These are phyloP conservation scores for Mystacornis crossleyi DNA, from an alignment of 2,113 vertebrate species.

Conservation along the genomic window DNA sequence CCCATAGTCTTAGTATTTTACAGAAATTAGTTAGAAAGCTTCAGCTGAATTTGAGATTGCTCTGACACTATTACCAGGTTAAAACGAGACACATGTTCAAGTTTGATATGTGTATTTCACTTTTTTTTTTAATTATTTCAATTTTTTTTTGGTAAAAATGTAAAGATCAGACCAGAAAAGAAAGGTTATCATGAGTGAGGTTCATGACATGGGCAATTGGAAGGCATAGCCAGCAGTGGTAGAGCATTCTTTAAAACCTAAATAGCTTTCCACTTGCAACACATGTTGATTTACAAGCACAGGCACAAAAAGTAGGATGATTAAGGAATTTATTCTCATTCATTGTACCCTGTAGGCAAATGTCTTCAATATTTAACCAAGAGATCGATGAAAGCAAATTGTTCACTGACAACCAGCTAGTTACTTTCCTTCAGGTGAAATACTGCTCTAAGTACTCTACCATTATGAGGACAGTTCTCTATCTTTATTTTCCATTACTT, in stretches of 20 bases:
- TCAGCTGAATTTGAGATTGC: background rate
- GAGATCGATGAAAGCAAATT: constrained; percentile 31
- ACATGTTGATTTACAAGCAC: constrained; percentile 22
- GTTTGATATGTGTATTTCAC: background rate
- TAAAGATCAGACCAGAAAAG: background rate
- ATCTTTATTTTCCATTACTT: background rate
- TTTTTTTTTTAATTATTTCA: background rate
- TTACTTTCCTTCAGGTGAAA: constrained; percentile 6
- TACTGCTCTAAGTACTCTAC: background rate
- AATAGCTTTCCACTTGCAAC: background rate
- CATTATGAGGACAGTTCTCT: background rate
- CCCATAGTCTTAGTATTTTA: background rate
- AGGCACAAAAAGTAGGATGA: constrained; percentile 17
- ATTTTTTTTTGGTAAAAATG: background rate
- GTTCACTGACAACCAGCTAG: background rate
- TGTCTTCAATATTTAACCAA: constrained; percentile 47
- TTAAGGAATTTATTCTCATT: constrained; percentile 41
- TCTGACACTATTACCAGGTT: background rate
- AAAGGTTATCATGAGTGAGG: background rate
- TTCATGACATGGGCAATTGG: background rate
- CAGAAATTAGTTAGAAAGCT: background rate
- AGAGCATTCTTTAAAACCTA: background rate
- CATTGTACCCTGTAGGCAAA: constrained; percentile 22
- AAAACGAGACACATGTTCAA: background rate
- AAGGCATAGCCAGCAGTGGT: background rate